Percentiles rank a stretch among this genome's conserved stretches.
phyloP scores from a whole-genome alignment of 2,888 invertebrate genomes.

The Invenusta paracnida region DNA sequence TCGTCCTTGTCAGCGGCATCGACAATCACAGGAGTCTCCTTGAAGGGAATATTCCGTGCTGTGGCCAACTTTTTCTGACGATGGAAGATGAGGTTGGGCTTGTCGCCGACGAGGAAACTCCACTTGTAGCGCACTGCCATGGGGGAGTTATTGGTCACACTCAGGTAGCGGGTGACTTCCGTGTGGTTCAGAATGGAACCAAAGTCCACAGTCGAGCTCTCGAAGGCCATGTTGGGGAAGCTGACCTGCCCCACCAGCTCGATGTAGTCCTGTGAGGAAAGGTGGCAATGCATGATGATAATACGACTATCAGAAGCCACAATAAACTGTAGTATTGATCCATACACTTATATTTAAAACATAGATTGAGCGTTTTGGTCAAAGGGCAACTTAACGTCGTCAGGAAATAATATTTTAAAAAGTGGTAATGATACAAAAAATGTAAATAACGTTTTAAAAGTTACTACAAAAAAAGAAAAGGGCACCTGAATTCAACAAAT shows the following conservation, averaged over 20 bases:
- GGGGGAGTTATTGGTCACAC: slow-evolving; percentile 63
- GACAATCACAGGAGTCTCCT: background rate
- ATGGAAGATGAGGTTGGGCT: slow-evolving; percentile 41
- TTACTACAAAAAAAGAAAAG: too few species aligned
- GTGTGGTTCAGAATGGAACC: slow-evolving; percentile 65
- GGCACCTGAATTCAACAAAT: too few species aligned
- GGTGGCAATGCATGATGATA: too few species aligned
- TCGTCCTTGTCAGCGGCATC: slow-evolving; percentile 39
- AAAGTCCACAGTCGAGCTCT: slow-evolving; percentile 66
- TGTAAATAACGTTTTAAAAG: too few species aligned
- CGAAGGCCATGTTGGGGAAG: slow-evolving; percentile 68
- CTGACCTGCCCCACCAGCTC: slow-evolving; percentile 67
- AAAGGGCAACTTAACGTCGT: too few species aligned
- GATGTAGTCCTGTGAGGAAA: slow-evolving; percentile 66
- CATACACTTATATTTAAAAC: too few species aligned
- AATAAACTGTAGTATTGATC: too few species aligned
- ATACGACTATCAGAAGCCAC: too few species aligned
- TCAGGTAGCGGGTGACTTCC: slow-evolving; percentile 61
- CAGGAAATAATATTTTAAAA: too few species aligned
- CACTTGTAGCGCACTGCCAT: slow-evolving; percentile 45
- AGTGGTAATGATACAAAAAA: too few species aligned
- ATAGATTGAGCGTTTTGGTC: too few species aligned
- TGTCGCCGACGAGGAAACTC: slow-evolving; percentile 45
- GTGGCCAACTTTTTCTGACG: slow-evolving; percentile 5
- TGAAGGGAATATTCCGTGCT: background rate